Percentiles rank a stretch among this genome's conserved stretches.
Evolutionary conservation across 2,113 vertebrate species (phyloP).

Genomic region (Bos javanicus): DNA sequence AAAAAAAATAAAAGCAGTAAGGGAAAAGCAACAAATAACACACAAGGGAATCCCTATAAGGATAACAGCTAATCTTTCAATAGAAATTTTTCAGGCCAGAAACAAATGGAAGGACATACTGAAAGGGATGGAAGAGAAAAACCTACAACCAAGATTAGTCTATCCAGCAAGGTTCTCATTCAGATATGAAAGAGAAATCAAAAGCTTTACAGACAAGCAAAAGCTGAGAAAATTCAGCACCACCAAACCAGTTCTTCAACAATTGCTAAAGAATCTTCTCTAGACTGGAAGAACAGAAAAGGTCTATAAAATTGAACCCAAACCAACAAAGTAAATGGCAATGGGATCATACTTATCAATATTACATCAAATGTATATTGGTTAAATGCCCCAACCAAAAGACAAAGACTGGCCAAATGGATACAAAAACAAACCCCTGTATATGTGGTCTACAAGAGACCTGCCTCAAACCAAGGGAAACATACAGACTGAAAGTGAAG

Average conservation of each 20-base stretch:
- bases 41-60: background rate
- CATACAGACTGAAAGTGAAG: background rate
- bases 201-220: background rate
- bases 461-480: background rate
- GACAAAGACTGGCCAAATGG: background rate
- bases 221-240: background rate
- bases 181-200: background rate
- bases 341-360: rapidly evolving
- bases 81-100: background rate
- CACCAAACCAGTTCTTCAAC: background rate
- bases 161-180: background rate
- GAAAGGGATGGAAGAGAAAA: background rate
- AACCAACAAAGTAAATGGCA: background rate
- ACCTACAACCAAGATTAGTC: background rate
- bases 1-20: background rate
- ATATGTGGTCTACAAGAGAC: background rate
- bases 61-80: background rate
- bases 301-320: background rate
- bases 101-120: background rate
- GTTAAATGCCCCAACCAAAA: background rate
- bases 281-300: background rate
- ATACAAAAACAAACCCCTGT: background rate
- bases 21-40: background rate
- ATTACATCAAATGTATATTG: background rate
- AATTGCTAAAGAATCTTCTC: background rate